Base-by-base conservation (phyloP, 2,888 invertebrate species). In the Phortica okadai region DNA sequence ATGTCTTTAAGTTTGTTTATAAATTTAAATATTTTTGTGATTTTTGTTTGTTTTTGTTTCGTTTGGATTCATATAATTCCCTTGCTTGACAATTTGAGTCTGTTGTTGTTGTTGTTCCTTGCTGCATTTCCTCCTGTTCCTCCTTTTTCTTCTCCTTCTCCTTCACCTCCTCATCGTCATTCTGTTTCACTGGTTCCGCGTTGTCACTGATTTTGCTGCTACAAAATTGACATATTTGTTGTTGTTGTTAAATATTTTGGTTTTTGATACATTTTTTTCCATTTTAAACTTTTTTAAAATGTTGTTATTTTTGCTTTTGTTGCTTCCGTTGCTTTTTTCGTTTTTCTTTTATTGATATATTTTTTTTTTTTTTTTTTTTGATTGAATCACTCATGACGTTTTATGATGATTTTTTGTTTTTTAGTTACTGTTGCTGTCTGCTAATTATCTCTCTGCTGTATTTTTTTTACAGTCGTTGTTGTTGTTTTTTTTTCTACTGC, bases 391-490 rank as follows among this genome's bases (percentile, higher is more conserved):
- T 70, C 45, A 72, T 56, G 54, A 56, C n/a, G 6, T 25, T 14
- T 72, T 54, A 33, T 54, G 54, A 14, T 54, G 10, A 2, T 54
- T 56, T 56, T 56, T 56, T 56, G 56, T 56, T 11, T 6, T 14
- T 56, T n/a, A 16, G 56, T 58, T 56, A 10, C 16, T 21, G 45
- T 6, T 16, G 54, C 2, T 14, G 6, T 14, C 25, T 16, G 41
- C 3, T n/a, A 73, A 41, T 73, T 73, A 7, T 41, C 67, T 77
- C 59, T 70, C 76, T 78, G 75, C 75, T 78, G 67, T 81, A 79
- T 75, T 82, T 50, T 66, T 58, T 64, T 77, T 54, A 67, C 54
- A 69, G 74, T 67, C 45, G 56, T 76, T 78, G 33, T 64, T 70
- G n/a, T 73, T 44, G 42, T 44, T 67, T 44, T 44, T 45, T 44